Base-by-base conservation (phyloP, 2,888 invertebrate species). In the Chaetoderma sp. region DNA sequence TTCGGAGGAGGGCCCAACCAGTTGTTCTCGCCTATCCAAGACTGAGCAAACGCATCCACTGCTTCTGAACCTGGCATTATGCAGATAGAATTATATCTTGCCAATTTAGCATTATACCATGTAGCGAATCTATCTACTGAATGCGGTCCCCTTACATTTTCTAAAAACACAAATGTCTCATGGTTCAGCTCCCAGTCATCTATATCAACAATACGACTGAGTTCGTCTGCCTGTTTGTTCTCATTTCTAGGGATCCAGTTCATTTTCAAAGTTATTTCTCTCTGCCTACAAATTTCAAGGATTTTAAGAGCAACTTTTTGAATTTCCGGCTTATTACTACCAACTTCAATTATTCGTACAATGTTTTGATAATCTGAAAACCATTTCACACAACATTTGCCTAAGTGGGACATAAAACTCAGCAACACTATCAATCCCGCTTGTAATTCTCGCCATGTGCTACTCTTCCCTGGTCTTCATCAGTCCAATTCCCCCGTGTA, bases 1-100 rank as follows among this genome's bases (percentile, higher is more conserved):
- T n/a, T n/a, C n/a, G n/a, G n/a, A n/a, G 63, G 59, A 10, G 63
- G 63, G 6, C 52, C 63, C 13, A 63, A 44, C 59, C 63, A 58
- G 18, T 58, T 58, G 33, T 44, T 44, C 28, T 63, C 59, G 10
- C 21, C 5, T 1, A 1, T 1, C 63, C 63, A 63, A 27, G 30
- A 16, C 16, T 58, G 58, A 6, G 59, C 18, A 25, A 63, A 59
- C 1, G 58, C 59, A 52, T 63, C 63, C 1, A 59, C 44, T 1
- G 4, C 39, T 21, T 56, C 36, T 16, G 16, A 23, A 13, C 33
- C 52, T 5, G 27, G 47, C 39, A 36, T 54, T 54, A 52, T 54
- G 25, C 16, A 59, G 1, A 30, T 58, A 13, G 63, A 50, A 39
- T 63, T 63, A 44, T 59, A 63, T 1, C 49, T 21, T 4, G 5